phyloP scores from a whole-genome alignment of 1,140 invertebrate genomes.

The Cotesia chilonis region DNA sequence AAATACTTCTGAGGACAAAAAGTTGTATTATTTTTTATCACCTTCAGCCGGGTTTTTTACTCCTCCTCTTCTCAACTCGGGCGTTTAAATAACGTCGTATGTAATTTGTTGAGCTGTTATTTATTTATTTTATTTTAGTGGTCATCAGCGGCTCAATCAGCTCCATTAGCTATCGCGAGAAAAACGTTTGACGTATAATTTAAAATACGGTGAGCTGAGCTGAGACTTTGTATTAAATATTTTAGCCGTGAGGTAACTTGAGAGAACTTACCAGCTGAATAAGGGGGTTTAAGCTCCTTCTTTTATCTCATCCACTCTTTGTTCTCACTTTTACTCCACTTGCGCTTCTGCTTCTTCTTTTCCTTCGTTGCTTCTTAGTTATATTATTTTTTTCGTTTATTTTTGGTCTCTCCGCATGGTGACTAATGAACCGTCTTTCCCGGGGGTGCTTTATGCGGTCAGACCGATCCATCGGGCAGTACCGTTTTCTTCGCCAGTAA shows the following conservation, averaged over 20 bases:
- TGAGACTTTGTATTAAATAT: neutral
- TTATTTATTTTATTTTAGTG: neutral
- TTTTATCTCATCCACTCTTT: slow-evolving; percentile 5
- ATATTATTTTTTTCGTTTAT: neutral
- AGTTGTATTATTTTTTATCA: neutral
- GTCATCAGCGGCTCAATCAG: slow-evolving; percentile 13
- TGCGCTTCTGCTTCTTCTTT: neutral
- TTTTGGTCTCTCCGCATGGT: slow-evolving; percentile 36
- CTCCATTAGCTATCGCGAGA: neutral
- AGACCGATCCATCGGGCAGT: slow-evolving; percentile 43
- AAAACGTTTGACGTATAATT: slow-evolving; percentile 5
- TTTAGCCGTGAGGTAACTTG: neutral
- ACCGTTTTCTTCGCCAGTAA: slow-evolving; percentile 53
- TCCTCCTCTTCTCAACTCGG: neutral
- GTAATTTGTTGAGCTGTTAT: neutral
- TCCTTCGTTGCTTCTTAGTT: neutral
- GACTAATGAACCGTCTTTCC: slow-evolving; percentile 55
- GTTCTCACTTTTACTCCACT: neutral
- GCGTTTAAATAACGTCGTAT: neutral
- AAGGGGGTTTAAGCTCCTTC: slow-evolving; percentile 10
- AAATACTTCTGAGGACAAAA: neutral
- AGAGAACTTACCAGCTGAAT: neutral
- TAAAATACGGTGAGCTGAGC: neutral
- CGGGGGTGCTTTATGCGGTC: slow-evolving; percentile 54
- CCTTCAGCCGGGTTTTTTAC: neutral